phyloP scores from a whole-genome alignment of 2,797 vertebrate species.

The Acridotheres tristis region DNA sequence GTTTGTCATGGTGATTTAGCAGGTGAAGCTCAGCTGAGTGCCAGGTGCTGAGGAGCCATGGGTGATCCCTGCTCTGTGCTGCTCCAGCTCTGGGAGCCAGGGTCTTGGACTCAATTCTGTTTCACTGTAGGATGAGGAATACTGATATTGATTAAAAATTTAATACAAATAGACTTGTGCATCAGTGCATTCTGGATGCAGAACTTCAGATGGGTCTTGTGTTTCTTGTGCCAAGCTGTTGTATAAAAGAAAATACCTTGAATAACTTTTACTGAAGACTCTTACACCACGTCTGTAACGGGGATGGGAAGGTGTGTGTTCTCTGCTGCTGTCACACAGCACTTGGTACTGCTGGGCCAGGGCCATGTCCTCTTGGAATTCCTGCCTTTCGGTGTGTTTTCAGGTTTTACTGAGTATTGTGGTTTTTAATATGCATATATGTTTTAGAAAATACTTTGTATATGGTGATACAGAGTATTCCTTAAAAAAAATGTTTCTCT shows the following conservation, averaged over 20 bases:
- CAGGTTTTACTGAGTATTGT: background rate
- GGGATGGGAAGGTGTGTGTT: background rate
- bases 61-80: background rate
- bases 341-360: background rate
- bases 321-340: background rate
- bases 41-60: background rate
- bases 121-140: background rate
- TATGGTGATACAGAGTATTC: background rate
- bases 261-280: background rate
- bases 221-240: background rate
- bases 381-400: background rate
- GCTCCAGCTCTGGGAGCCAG: background rate
- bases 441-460: background rate
- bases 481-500: background rate
- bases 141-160: background rate
- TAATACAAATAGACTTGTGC: background rate
- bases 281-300: accelerated
- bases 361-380: background rate
- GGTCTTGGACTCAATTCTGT: background rate
- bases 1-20: accelerated
- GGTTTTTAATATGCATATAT: background rate
- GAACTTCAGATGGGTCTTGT: background rate
- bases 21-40: background rate
- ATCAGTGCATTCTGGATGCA: background rate
- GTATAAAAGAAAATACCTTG: background rate